Evolutionary conservation across 2,113 vertebrate species (phyloP).

Genomic region (Protobothrops mucrosquamatus): DNA sequence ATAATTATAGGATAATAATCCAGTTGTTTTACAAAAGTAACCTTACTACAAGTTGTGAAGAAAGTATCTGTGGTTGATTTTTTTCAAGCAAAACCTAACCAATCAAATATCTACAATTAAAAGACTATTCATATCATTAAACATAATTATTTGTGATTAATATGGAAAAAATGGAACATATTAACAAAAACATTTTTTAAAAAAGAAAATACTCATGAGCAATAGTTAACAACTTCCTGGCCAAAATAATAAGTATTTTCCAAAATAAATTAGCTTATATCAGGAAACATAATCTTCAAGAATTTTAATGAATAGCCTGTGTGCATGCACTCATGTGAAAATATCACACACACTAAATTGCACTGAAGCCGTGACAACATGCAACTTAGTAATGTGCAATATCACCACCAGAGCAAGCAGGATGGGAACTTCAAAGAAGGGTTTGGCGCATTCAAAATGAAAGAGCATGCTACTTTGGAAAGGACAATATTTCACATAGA

Average conservation of each 20-base stretch:
- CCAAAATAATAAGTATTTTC: conserved; percentile 27
- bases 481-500: conserved; percentile 64
- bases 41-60: not conserved
- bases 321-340: conserved; percentile 86
- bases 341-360: conserved; percentile 87
- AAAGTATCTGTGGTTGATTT: not conserved
- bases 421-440: conserved; percentile 73
- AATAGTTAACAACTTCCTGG: conserved; percentile 30
- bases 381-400: conserved; percentile 88
- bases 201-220: conserved; percentile 49
- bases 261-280: conserved; percentile 1
- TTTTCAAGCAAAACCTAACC: not conserved
- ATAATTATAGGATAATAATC: not conserved
- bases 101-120: not conserved
- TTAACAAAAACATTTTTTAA: conserved; percentile 48
- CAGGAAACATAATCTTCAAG: conserved; percentile 60
- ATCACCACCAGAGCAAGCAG: conserved; percentile 83
- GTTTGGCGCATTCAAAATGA: conserved; percentile 73
- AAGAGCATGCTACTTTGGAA: conserved; percentile 69
- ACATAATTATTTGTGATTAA: conserved; percentile 3
- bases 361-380: conserved; percentile 82
- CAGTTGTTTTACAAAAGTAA: not conserved
- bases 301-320: conserved; percentile 75
- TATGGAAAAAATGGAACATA: conserved; percentile 60
- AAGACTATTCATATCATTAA: not conserved